Conservation (phyloP, 2,888 invertebrate genomes). For the Kryphioiulus occultus region DNA sequence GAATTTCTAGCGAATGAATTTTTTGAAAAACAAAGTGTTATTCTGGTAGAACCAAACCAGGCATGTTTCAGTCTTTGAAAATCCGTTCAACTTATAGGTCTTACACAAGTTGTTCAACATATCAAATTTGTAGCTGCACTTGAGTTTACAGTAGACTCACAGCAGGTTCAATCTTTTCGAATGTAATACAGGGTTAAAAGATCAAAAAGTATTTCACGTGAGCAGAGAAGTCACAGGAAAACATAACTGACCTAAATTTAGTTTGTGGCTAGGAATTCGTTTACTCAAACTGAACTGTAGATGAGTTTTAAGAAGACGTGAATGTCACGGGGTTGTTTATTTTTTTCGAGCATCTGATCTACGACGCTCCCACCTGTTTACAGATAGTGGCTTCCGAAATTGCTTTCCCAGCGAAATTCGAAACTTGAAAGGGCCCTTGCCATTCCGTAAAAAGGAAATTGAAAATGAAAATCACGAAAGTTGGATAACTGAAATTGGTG, state of each 20-base stretch:
- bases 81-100: too few species aligned
- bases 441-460: not conserved
- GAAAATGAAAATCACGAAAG: slow-evolving; percentile 16
- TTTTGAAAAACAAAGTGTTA: too few species aligned
- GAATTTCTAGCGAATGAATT: too few species aligned
- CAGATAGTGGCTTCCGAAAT: not conserved
- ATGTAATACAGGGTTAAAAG: too few species aligned
- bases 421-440: slow-evolving; percentile 4
- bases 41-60: too few species aligned
- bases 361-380: not conserved
- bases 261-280: not conserved
- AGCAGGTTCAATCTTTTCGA: not conserved
- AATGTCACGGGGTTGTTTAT: not conserved
- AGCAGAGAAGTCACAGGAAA: not conserved
- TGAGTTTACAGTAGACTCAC: not conserved
- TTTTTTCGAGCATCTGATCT: not conserved
- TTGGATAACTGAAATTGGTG: slow-evolving; percentile 15
- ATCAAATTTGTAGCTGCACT: too few species aligned
- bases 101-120: too few species aligned
- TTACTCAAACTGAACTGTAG: not conserved
- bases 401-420: not conserved
- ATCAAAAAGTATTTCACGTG: not conserved
- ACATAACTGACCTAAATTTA: not conserved
- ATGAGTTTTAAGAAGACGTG: not conserved
- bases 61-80: too few species aligned